Evolutionary conservation across 2,113 vertebrate species (phyloP), one percentile per base, ranked within the genome.

Genomic region (Sialia sialis): DNA sequence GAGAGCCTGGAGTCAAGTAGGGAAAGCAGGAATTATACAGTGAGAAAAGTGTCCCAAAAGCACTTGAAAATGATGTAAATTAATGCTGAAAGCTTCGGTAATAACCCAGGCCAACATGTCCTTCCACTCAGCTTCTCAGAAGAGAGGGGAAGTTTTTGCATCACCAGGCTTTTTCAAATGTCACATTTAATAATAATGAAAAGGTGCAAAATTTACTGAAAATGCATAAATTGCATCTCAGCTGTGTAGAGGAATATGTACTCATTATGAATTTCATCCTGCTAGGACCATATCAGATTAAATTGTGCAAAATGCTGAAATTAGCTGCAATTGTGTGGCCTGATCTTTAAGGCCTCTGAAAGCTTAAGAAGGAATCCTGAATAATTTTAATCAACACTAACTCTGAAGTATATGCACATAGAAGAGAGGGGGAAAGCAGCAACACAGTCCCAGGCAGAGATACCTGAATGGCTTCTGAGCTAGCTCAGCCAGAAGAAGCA

Each of bases 61-160:
- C 51, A 85, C 51, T 91, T 80, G 51, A 69, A 95, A 94, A 83
- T 91, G 5, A 90, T 73, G 63, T 66, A 88, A 95, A 94, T 93
- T 79, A 95, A 76, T 89, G 49, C 43, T 95, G 95, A 95, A 94
- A 91, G 34, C 75, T 63, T 85, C 23, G 3, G 46, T 87, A 89
- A 93, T 87, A 87, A 70, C 34, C 55, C 46, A 80, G 67, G 41
- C 74, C 58, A 66, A 66, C 13, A n/a, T 9, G 9, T 76, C 62
- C 30, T 94, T 94, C 49, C 81, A 80, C 21, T 91, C n/a, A 72
- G 54, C 43, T 69, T 59, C 41, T 58, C n/a, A 5, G 49, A 68
- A 78, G 18, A 89, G 14, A 55, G 5, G 10, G 11, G 20, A 87
- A 79, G 16, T 10, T 93, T 90, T 69, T 94, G 32, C 51, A 60